Conservation (phyloP, 2,113 vertebrate genomes). For the Lepidothrix coronata region DNA sequence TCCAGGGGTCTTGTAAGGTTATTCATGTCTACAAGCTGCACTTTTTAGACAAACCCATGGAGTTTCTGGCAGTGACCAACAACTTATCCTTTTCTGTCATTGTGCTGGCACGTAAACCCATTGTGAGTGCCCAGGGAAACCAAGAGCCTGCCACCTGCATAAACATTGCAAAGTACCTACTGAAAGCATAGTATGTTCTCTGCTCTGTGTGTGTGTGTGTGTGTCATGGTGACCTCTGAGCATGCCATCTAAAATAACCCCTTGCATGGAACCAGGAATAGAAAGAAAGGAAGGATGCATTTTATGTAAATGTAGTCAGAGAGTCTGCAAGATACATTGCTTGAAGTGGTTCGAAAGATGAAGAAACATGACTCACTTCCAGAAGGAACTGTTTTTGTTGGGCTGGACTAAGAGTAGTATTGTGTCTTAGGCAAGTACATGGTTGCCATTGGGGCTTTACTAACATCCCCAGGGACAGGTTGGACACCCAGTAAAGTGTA, state of each 20-base stretch:
- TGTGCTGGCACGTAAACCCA: neutral
- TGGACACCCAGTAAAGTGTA: neutral
- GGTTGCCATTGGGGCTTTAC: neutral
- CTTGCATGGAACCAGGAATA: neutral
- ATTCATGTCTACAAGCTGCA: neutral
- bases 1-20: conserved; percentile 24
- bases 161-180: neutral
- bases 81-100: conserved; percentile 3
- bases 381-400: conserved; percentile 11
- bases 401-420: neutral
- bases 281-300: conserved; percentile 60
- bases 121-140: neutral
- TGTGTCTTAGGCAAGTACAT: neutral
- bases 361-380: conserved; percentile 51
- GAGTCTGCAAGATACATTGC: conserved; percentile 49
- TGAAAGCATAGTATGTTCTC: neutral
- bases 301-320: conserved; percentile 49
- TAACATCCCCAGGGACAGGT: neutral
- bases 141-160: neutral
- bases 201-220: neutral
- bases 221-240: neutral
- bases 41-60: neutral
- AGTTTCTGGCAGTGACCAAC: neutral
- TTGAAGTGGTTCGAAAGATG: conserved; percentile 39
- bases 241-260: neutral